These are phyloP conservation scores for Dicranocentrus wangi DNA, from an alignment of 2,888 invertebrate genomes.

Conservation along the genomic window DNA sequence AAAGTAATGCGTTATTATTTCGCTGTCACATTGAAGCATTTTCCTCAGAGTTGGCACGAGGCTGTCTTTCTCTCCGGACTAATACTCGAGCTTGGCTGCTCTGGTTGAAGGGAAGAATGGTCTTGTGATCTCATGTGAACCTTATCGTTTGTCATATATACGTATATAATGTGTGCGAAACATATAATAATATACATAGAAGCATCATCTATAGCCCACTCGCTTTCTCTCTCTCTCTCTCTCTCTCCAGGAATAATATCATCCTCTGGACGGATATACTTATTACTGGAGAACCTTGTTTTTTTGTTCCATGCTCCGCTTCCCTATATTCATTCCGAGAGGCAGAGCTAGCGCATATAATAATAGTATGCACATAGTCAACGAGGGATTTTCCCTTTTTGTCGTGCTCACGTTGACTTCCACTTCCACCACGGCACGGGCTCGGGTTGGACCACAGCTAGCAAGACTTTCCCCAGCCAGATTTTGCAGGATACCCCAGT, in stretches of 20 bases:
- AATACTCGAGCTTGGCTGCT: neutral
- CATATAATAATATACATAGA: neutral
- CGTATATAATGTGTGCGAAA: neutral
- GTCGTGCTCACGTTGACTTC: neutral
- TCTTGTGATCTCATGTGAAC: slow-evolving; percentile 56
- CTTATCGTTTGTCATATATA: neutral
- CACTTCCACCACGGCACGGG: too few species aligned
- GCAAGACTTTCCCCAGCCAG: slow-evolving; percentile 26
- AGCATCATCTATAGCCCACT: too few species aligned
- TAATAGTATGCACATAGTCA: neutral
- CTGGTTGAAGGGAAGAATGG: slow-evolving; percentile 14
- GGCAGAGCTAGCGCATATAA: neutral
- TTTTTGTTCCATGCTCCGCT: too few species aligned
- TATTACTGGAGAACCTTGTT: too few species aligned
- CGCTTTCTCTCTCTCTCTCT: neutral
- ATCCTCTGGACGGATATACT: neutral
- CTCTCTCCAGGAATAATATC: neutral
- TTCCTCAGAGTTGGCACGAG: slow-evolving; percentile 16
- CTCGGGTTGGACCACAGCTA: too few species aligned
- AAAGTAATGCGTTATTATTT: slow-evolving; percentile 33
- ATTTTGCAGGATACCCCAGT: slow-evolving; percentile 46
- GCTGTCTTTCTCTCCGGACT: neutral
- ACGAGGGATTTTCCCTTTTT: slow-evolving; percentile 40
- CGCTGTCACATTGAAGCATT: slow-evolving; percentile 31
- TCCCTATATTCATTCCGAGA: neutral